phyloP scores from a whole-genome alignment of 1,140 invertebrate species.

The Lethocerus indicus region DNA sequence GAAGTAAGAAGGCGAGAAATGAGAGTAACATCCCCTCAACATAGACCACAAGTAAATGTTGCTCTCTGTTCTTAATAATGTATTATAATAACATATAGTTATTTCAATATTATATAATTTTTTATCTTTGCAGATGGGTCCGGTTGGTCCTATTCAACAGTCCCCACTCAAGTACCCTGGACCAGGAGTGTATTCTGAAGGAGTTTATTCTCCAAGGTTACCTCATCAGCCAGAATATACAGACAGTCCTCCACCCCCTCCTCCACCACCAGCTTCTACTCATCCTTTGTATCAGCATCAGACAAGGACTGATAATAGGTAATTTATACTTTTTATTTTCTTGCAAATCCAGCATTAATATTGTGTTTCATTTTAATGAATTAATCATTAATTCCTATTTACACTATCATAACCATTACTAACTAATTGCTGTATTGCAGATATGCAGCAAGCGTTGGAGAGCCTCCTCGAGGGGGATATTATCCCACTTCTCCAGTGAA shows the following conservation, averaged over 20 bases:
- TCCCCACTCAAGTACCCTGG: conserved; percentile 9
- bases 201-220: background rate
- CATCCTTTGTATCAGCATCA: conserved; percentile 42
- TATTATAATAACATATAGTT: background rate
- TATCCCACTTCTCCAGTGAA: conserved; percentile 32
- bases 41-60: conserved; percentile 18
- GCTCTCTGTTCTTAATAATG: background rate
- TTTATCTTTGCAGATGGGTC: background rate
- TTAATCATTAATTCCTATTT: no score
- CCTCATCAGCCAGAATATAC: conserved; percentile 20
- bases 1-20: conserved; percentile 56
- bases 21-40: conserved; percentile 25
- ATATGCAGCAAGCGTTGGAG: conserved; percentile 49
- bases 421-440: conserved; percentile 16
- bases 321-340: no score
- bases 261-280: conserved; percentile 48
- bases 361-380: no score
- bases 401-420: background rate
- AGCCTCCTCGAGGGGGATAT: conserved; percentile 56
- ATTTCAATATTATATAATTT: background rate
- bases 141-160: conserved; percentile 2
- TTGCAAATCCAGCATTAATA: no score
- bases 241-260: conserved; percentile 42
- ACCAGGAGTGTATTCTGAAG: background rate
- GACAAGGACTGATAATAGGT: conserved; percentile 5